phyloP scores from a whole-genome alignment of 1,140 invertebrate genomes.

The Cyrtorhinus lividipennis region DNA sequence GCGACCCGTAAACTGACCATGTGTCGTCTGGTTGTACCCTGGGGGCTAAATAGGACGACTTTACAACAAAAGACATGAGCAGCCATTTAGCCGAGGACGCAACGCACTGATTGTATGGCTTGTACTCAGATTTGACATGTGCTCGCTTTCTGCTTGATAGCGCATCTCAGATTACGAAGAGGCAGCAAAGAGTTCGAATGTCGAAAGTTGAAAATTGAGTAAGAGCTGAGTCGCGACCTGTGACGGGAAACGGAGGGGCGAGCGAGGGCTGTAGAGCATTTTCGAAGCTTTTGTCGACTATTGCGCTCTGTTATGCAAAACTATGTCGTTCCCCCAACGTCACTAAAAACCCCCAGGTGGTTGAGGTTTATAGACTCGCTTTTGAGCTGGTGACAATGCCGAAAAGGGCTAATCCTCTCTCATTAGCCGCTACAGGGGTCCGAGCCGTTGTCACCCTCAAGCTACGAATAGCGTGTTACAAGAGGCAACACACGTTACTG shows the following conservation, averaged over 20 bases:
- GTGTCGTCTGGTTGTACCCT: neutral
- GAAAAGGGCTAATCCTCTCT: constrained; percentile 1
- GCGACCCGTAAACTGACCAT: neutral
- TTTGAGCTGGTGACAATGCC: neutral
- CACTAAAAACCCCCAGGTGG: neutral
- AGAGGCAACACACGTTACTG: neutral
- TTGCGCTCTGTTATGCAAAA: constrained; percentile 3
- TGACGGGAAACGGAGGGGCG: neutral
- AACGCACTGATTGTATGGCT: too few relatives aligned
- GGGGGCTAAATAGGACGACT: too few relatives aligned
- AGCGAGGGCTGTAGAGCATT: neutral
- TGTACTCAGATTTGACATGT: too few relatives aligned
- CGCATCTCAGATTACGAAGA: neutral
- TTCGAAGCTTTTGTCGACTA: neutral
- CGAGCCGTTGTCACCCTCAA: constrained; percentile 1
- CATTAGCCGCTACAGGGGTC: neutral
- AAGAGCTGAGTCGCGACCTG: neutral
- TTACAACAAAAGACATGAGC: too few relatives aligned
- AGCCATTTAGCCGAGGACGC: too few relatives aligned
- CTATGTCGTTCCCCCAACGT: neutral
- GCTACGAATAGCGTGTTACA: neutral
- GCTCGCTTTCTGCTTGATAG: neutral
- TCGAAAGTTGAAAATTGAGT: neutral
- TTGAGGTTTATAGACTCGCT: neutral
- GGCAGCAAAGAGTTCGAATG: neutral